These are phyloP conservation scores for Oryzias woworae DNA, from an alignment of 2,113 vertebrate species.

Conservation along the genomic window DNA sequence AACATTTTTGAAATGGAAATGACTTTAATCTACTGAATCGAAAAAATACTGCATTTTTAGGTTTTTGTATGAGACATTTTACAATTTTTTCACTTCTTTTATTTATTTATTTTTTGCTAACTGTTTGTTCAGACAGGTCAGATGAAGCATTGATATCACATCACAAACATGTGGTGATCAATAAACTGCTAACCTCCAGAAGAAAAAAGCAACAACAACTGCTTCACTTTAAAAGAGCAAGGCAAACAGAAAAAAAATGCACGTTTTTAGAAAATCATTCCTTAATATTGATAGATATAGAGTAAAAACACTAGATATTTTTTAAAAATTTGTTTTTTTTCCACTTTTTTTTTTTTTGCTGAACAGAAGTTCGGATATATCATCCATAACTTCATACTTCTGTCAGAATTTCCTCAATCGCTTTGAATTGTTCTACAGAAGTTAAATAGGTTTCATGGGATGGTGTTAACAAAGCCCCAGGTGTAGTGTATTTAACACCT, in stretches of 20 bases:
- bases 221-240: conserved; percentile 22
- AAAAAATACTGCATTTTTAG: background rate
- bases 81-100: conserved; percentile 8
- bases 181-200: conserved; percentile 38
- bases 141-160: conserved; percentile 46
- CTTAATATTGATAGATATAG: too few species aligned
- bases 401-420: conserved; percentile 5
- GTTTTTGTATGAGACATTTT: conserved; percentile 32
- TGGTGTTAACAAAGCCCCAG: conserved; percentile 71
- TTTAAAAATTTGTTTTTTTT: conserved; percentile 14
- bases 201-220: conserved; percentile 31
- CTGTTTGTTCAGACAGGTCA: conserved; percentile 40
- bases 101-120: conserved; percentile 1
- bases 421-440: conserved; percentile 31
- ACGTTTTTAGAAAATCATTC: too few species aligned
- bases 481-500: conserved; percentile 76
- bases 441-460: conserved; percentile 55
- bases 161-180: conserved; percentile 55
- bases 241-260: too few species aligned
- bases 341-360: background rate
- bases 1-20: conserved; percentile 25
- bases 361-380: background rate
- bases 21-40: conserved; percentile 28
- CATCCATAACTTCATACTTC: background rate
- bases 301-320: background rate